These are phyloP conservation scores for Pocillopora grandis DNA, from an alignment of 92 coral and sea anemone genomes.

Conservation along the genomic window DNA sequence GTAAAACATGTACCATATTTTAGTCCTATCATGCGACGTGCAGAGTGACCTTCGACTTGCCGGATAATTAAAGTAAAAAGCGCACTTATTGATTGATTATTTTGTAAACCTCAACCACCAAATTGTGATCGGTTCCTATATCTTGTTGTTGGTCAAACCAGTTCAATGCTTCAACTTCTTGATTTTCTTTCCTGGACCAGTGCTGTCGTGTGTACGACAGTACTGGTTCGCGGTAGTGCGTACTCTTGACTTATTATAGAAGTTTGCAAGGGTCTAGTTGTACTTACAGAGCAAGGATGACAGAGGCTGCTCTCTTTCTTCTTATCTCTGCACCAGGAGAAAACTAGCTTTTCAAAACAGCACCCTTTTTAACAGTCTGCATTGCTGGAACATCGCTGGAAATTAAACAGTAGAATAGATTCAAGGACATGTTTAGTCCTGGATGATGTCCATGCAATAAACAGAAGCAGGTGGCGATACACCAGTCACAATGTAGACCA, in stretches of 20 bases:
- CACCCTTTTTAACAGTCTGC: background rate
- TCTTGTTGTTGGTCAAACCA: background rate
- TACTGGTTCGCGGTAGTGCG: conserved; percentile 94
- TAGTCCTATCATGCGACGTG: too few species aligned
- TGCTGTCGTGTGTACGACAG: conserved; percentile 91
- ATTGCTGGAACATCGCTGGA: background rate
- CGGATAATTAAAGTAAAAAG: too few species aligned
- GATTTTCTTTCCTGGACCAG: conserved; percentile 75
- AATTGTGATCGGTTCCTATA: background rate
- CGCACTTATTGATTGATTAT: too few species aligned
- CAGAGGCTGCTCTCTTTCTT: background rate
- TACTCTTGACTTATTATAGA: conserved; percentile 61
- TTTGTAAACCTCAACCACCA: background rate
- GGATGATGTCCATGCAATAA: too few species aligned
- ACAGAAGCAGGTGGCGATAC: too few species aligned
- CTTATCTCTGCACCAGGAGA: background rate
- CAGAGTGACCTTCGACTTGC: too few species aligned
- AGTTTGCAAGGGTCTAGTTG: too few species aligned
- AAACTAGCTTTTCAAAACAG: background rate
- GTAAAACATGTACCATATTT: too few species aligned
- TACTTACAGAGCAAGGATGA: background rate
- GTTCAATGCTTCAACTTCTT: conserved; percentile 80
- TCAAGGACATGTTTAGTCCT: too few species aligned
- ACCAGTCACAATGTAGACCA: too few species aligned
- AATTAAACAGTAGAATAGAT: background rate